Base-by-base conservation (phyloP, 2,113 vertebrate genomes). In the Pterocles gutturalis region DNA sequence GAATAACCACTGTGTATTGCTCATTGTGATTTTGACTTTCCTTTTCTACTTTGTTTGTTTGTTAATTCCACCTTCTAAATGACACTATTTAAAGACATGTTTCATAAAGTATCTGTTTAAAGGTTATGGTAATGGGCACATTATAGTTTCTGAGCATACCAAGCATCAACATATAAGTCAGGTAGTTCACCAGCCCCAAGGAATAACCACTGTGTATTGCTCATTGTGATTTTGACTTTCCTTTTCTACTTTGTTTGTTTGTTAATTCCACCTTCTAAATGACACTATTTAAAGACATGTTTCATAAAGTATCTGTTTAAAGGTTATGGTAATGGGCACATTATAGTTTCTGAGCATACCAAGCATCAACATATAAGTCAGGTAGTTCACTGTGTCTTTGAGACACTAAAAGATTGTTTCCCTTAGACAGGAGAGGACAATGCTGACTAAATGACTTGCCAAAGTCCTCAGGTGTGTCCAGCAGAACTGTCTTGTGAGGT, bases 81-180 rank as follows among this genome's bases (percentile, higher is more conserved):
- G 3, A 12, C n/a, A 25, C 17, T 66, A 10, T 91, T 91, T 84
- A 53, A 87, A 76, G 89, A 13, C 43, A 18, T 13, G 5, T 66
- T 90, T 89, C 84, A 94, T 94, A 62, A 90, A 70, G 65, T n/a
- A 58, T 16, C 54, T 79, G 53, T 71, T 84, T 55, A 89, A 90
- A 91, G 10, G 33, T 75, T 92, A 84, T 79, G 69, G 51, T 95
- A 91, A 87, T 89, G 69, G 88, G 80, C 33, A 69, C 17, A 29
- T 89, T 58, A 55, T 5, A 43, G 9, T 69, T 89, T 79, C 83
- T 72, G 65, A 83, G 58, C 48, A 51, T 55, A 81, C 75, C 46
- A 82, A 38, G 13, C 45, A 76, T 45, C 53, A 91, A 36, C 11
- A 7, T 51, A 8, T 7, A 87, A 92, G 54, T 90, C 76, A 49